Percentiles rank a stretch among this genome's conserved stretches.
Conservation (phyloP, 1,140 invertebrate genomes). For the Drosophila watanabei region DNA sequence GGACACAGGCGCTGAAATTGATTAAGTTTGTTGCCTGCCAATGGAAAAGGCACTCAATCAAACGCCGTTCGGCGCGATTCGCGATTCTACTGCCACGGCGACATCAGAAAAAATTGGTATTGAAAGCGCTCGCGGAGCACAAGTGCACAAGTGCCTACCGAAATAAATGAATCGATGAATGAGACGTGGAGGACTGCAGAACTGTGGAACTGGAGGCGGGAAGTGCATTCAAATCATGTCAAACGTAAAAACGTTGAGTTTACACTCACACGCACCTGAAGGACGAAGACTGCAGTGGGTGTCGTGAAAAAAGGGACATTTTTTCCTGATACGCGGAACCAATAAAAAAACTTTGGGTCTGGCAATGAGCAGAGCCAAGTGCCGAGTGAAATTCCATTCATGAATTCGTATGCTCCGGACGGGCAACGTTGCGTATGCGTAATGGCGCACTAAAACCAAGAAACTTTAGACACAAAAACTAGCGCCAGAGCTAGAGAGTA, state of each 20-base stretch:
- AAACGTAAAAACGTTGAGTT: constrained; percentile 73
- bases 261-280: constrained; percentile 44
- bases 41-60: constrained; percentile 78
- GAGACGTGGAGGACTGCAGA: constrained; percentile 2
- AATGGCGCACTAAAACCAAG: constrained; percentile 37
- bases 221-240: constrained; percentile 73
- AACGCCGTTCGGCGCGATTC: constrained; percentile 38
- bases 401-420: constrained; percentile 8
- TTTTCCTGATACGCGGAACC: constrained; percentile 24
- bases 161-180: constrained; percentile 62
- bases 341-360: constrained; percentile 10
- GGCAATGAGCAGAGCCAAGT: background rate
- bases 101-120: constrained; percentile 52
- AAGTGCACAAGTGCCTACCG: constrained; percentile 48
- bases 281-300: constrained; percentile 22
- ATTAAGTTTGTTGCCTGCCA: constrained; percentile 81
- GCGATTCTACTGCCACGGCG: background rate
- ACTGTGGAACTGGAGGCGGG: background rate
- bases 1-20: constrained; percentile 79
- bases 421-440: constrained; percentile 49
- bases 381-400: constrained; percentile 18
- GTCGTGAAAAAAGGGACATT: constrained; percentile 31
- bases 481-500: constrained; percentile 14
- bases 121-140: constrained; percentile 33
- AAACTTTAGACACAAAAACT: constrained; percentile 7